These are phyloP conservation scores for Colossoma macropomum DNA, from an alignment of 2,113 vertebrate species.

Conservation along the genomic window DNA sequence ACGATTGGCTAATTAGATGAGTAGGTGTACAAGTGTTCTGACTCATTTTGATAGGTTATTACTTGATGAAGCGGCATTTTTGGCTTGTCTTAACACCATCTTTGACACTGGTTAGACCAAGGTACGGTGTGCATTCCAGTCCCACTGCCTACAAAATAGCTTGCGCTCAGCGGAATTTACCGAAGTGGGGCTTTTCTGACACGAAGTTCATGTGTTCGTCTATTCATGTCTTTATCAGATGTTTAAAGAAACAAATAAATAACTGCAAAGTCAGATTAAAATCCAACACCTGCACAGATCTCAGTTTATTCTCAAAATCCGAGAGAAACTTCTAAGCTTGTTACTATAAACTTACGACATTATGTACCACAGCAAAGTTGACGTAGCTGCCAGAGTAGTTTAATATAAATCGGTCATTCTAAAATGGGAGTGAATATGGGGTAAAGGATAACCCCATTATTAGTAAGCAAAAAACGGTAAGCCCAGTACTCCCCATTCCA, in stretches of 20 bases:
- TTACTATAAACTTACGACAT: background rate
- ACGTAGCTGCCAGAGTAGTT: background rate
- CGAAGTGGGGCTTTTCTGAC: constrained; percentile 23
- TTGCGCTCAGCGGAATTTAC: constrained; percentile 45
- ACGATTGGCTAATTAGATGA: too few relatives aligned
- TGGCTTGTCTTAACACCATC: constrained; percentile 57
- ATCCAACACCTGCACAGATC: too few relatives aligned
- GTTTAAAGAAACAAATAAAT: background rate
- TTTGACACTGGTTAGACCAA: background rate
- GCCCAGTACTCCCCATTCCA: too few relatives aligned
- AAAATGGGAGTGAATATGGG: background rate
- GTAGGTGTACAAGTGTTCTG: constrained; percentile 3
- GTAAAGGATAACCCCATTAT: background rate
- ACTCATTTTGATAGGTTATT: constrained; percentile 36
- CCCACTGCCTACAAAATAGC: constrained; percentile 24
- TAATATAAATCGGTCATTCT: background rate
- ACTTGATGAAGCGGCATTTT: constrained; percentile 28
- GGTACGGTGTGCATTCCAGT: background rate
- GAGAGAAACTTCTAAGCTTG: background rate
- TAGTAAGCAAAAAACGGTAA: background rate
- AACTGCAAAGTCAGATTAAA: background rate
- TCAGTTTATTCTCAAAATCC: background rate
- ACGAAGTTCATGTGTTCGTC: background rate
- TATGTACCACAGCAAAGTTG: background rate
- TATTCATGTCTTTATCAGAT: background rate